Base-by-base conservation (phyloP, 2,888 invertebrate species). In the Scrobipalpa costella region DNA sequence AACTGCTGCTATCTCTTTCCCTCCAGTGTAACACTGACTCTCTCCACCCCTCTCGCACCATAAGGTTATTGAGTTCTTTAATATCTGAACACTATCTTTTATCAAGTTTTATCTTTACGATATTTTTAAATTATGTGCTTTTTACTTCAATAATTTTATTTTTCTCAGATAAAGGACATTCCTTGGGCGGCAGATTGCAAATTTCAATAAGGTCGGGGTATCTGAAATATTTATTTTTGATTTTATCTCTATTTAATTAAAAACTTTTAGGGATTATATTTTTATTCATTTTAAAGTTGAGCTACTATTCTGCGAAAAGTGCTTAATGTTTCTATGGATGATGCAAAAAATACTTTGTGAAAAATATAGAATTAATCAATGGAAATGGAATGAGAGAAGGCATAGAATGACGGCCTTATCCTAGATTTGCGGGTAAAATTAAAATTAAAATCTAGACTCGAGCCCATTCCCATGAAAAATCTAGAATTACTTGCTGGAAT, bases 1-100 rank as follows among this genome's bases (percentile, higher is more conserved):
- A 49, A 63, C 77, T 66, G 64, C 83, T 83, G 74, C 79, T 52
- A 40, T 82, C 78, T 33, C 50, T 62, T 38, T 50, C 62, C 52
- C 50, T 5, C 50, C 2, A 9, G 13, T 13, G 1, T 3, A 1
- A 11, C 5, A 13, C 21, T 21, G 13, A 13, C 77, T 66, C 64
- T 82, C 83, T 75, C 78, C 52, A 44, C 82, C 78, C 21, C 50
- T 58, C 21, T 50, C 64, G 50, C 50, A 13, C 50, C 7, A 21
- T 44, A 44, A 27, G 27, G 19, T 57, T 40, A 55, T 55, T 27
- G 33, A 55, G 55, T 55, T 7, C 27, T 55, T 34, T 55, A 33
- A 47, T 21, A 34, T 55, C 33, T 55, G 34, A 55, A 55, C 55
- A 49, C 50, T 52, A 52, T 52, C 50, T 52, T 52, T 21, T 52